Evolutionary conservation across 2,797 vertebrate species (phyloP).

Genomic region (Enteromius paludinosus): DNA sequence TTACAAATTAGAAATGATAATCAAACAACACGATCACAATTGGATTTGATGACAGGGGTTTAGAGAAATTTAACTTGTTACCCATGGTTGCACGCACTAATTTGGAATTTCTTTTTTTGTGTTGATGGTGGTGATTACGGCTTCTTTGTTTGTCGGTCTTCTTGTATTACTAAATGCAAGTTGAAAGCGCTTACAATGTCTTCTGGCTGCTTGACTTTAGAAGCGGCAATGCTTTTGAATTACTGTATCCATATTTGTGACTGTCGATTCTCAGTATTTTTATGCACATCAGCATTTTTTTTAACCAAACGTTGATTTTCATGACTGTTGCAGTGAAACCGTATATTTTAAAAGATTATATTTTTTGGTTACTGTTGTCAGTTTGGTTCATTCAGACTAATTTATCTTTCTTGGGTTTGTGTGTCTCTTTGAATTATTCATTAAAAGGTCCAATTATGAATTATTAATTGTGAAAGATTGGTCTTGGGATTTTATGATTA

Average conservation of each 20-base stretch:
- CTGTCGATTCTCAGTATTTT: background rate
- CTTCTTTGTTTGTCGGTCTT: slow-evolving; percentile 16
- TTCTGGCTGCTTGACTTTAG: slow-evolving; percentile 8
- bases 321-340: too few relatives aligned
- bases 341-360: too few relatives aligned
- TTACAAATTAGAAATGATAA: slow-evolving; percentile 84
- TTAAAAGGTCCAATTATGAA: background rate
- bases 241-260: background rate
- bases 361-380: background rate
- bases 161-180: slow-evolving; percentile 15
- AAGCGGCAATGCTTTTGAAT: background rate
- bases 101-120: slow-evolving; percentile 6
- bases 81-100: slow-evolving; percentile 24
- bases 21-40: slow-evolving; percentile 57
- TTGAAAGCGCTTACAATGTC: background rate
- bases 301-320: background rate
- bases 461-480: background rate
- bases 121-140: slow-evolving; percentile 13
- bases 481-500: background rate
- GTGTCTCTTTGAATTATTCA: background rate
- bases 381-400: background rate
- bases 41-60: slow-evolving; percentile 45
- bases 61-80: slow-evolving; percentile 50
- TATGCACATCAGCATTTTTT: background rate
- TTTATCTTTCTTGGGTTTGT: background rate